Percentiles rank a stretch among this genome's conserved stretches.
phyloP scores from a whole-genome alignment of 92 coral and sea anemone species.

The Siderastrea radians region DNA sequence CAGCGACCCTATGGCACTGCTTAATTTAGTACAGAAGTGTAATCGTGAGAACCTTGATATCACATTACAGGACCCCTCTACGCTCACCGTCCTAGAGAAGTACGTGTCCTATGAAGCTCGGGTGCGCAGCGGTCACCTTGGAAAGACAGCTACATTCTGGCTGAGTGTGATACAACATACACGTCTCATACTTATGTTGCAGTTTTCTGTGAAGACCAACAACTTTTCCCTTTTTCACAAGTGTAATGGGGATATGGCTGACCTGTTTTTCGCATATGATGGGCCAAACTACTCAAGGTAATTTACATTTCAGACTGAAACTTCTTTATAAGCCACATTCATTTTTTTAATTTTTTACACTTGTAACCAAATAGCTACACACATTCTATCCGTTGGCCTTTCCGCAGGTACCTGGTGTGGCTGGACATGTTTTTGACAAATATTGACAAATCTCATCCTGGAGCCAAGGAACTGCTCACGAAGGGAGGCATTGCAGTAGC shows the following conservation, averaged over 20 bases:
- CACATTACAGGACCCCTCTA: too few species aligned
- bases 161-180: constrained; percentile 53
- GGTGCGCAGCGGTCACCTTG: constrained; percentile 53
- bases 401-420: constrained; percentile 41
- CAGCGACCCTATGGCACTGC: too few species aligned
- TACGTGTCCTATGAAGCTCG: neutral
- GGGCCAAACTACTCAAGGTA: constrained; percentile 56
- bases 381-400: too few species aligned
- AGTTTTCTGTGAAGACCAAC: constrained; percentile 57
- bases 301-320: too few species aligned
- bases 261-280: constrained; percentile 49
- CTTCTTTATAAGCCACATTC: too few species aligned
- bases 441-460: constrained; percentile 10
- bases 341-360: too few species aligned
- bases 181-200: constrained; percentile 35
- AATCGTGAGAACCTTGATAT: too few species aligned
- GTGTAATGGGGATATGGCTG: constrained; percentile 47
- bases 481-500: too few species aligned
- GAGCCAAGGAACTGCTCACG: too few species aligned
- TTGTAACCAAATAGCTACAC: too few species aligned
- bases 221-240: constrained; percentile 52
- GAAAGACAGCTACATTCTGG: constrained; percentile 64
- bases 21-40: too few species aligned
- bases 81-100: neutral
- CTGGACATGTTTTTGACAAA: constrained; percentile 49